phyloP scores from a whole-genome alignment of 2,797 vertebrate genomes.

The Poeciliopsis gracilis region DNA sequence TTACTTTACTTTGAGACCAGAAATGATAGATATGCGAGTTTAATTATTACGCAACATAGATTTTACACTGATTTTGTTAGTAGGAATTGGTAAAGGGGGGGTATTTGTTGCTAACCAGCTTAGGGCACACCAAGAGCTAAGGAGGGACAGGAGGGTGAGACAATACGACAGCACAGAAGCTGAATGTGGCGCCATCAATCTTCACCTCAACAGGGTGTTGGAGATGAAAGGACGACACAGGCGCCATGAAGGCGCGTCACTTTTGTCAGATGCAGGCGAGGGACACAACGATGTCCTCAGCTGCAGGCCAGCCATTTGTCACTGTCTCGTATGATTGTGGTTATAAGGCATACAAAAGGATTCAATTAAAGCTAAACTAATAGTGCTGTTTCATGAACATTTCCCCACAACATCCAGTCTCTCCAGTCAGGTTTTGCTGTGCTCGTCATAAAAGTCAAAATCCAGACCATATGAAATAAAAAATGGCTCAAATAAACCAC shows the following conservation, averaged over 20 bases:
- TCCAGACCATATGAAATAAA: conserved; percentile 20
- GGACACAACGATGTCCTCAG: conserved; percentile 72
- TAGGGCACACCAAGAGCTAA: conserved; percentile 48
- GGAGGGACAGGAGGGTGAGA: conserved; percentile 70
- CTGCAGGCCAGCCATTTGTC: conserved; percentile 75
- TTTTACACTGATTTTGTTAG: conserved; percentile 12
- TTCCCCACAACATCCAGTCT: neutral
- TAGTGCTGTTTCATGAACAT: neutral
- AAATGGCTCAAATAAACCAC: conserved; percentile 32
- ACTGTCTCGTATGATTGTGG: conserved; percentile 75
- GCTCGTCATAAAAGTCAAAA: conserved; percentile 23
- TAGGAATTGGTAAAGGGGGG: conserved; percentile 29
- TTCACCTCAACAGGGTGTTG: conserved; percentile 78
- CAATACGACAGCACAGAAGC: conserved; percentile 64
- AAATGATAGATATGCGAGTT: neutral
- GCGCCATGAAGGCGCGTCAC: conserved; percentile 80
- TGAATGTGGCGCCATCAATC: conserved; percentile 79
- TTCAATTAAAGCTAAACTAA: conserved; percentile 43
- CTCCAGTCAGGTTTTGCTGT: neutral
- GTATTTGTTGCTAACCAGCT: conserved; percentile 65
- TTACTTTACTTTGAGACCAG: neutral
- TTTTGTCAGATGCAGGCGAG: conserved; percentile 77
- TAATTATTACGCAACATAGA: conserved; percentile 5
- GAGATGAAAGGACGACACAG: conserved; percentile 77
- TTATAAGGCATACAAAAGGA: conserved; percentile 52